These are phyloP conservation scores for Nomada ruficornis DNA, from an alignment of 2,888 invertebrate genomes.

Conservation along the genomic window DNA sequence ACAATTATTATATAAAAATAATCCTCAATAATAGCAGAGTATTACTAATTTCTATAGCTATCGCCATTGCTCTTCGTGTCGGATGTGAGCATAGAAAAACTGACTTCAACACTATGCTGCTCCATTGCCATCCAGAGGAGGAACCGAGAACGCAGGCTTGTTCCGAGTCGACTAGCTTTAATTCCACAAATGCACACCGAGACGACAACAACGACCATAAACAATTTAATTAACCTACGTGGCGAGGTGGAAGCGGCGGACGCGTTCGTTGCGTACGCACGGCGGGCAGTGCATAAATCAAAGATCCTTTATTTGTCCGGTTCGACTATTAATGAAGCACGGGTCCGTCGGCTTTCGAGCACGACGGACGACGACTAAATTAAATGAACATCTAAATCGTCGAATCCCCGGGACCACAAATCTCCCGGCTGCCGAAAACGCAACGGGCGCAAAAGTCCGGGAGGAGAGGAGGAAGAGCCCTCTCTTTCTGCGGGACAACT, in stretches of 20 bases:
- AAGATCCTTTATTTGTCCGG: slow-evolving; percentile 56
- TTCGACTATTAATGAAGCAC: slow-evolving; percentile 64
- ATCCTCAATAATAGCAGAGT: too few relatives aligned
- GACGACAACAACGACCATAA: slow-evolving; percentile 30
- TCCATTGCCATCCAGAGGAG: background rate
- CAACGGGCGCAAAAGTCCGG: slow-evolving; percentile 64
- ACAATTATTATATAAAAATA: too few relatives aligned
- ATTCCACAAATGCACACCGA: slow-evolving; percentile 46
- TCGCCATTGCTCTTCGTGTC: background rate
- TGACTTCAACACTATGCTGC: too few relatives aligned
- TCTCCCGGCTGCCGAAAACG: slow-evolving; percentile 69
- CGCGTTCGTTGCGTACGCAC: slow-evolving; percentile 46
- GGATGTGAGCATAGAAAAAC: background rate
- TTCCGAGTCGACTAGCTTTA: slow-evolving; percentile 27
- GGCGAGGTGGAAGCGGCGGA: slow-evolving; percentile 6
- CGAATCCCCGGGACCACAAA: slow-evolving; percentile 66
- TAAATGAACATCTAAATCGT: slow-evolving; percentile 81
- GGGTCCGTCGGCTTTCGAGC: slow-evolving; percentile 39
- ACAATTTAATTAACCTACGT: slow-evolving; percentile 56
- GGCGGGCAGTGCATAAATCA: slow-evolving; percentile 61
- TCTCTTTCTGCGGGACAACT: slow-evolving; percentile 46
- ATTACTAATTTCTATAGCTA: too few relatives aligned
- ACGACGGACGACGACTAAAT: slow-evolving; percentile 75
- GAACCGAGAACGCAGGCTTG: background rate
- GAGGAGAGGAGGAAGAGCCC: too few relatives aligned